A percentile compares a stretch with the other conserved stretches of the same genome.
Evolutionary conservation across 2,888 invertebrate species (phyloP).

Genomic region (Xanthia icteritia): DNA sequence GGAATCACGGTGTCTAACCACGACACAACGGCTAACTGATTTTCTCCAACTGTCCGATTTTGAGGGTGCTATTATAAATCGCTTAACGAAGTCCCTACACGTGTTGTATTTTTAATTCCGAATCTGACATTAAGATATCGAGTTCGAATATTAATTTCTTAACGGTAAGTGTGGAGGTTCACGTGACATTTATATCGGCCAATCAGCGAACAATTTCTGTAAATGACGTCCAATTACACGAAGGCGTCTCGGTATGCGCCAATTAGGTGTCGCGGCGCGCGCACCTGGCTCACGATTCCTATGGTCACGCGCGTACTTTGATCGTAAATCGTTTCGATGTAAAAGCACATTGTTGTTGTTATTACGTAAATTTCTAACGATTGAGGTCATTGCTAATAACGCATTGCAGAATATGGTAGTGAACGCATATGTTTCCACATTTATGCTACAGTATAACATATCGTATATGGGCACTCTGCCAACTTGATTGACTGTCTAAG

Average conservation of each 20-base stretch:
- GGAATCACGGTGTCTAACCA: constrained; percentile 88
- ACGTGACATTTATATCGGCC: constrained; percentile 82
- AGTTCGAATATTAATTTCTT: constrained; percentile 53
- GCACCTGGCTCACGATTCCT: constrained; percentile 87
- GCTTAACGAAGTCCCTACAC: constrained; percentile 34
- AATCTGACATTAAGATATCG: constrained; percentile 21
- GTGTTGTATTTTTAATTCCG: constrained; percentile 3
- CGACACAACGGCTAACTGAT: constrained; percentile 78
- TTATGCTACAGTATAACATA: constrained; percentile 27
- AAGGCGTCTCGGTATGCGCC: constrained; percentile 86
- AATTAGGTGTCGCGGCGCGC: constrained; percentile 84
- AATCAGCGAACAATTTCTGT: constrained; percentile 83
- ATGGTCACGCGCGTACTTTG: constrained; percentile 82
- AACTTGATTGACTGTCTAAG: constrained; percentile 42
- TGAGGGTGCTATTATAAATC: constrained; percentile 58
- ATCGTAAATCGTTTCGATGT: constrained; percentile 81
- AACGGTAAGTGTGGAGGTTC: constrained; percentile 63
- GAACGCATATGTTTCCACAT: constrained; percentile 38
- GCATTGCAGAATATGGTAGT: constrained; percentile 54
- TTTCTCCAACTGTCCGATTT: constrained; percentile 71
- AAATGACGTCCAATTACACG: constrained; percentile 87
- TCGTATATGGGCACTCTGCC: constrained; percentile 37
- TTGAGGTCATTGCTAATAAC: constrained; percentile 68
- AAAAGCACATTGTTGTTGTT: constrained; percentile 72
- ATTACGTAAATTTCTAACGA: constrained; percentile 73